A percentile compares a stretch with the other conserved stretches of the same genome.
phyloP scores from a whole-genome alignment of 2,113 vertebrate species.

The Bettongia penicillata region DNA sequence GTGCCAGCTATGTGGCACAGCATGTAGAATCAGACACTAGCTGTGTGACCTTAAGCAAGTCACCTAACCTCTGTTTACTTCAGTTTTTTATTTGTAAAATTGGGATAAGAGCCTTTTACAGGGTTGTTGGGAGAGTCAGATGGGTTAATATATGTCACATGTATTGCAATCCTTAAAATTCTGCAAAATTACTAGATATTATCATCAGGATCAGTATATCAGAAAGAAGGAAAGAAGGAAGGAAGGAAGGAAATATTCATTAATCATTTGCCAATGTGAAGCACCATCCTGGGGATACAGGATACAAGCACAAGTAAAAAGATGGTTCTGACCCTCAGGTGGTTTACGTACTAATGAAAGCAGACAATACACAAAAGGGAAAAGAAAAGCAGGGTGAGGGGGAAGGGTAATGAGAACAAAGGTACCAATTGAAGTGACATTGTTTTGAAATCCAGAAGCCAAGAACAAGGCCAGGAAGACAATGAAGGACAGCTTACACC shows the following conservation, averaged over 20 bases:
- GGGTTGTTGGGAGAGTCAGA: too few relatives aligned
- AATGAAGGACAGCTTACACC: not conserved
- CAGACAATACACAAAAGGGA: not conserved
- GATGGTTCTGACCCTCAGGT: not conserved
- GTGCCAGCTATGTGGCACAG: not conserved
- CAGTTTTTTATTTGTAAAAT: not conserved
- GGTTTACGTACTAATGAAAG: not conserved
- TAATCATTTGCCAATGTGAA: not conserved
- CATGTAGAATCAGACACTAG: not conserved
- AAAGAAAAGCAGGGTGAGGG: not conserved
- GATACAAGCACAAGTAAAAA: not conserved
- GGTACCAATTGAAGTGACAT: not conserved
- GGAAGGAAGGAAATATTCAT: not conserved
- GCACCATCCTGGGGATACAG: not conserved
- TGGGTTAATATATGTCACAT: too few relatives aligned
- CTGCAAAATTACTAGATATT: not conserved
- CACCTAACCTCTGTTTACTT: not conserved
- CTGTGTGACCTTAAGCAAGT: not conserved
- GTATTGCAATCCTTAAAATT: too few relatives aligned
- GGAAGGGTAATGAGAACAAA: not conserved
- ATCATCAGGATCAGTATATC: not conserved
- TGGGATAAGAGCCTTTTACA: not conserved
- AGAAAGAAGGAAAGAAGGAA: too few relatives aligned
- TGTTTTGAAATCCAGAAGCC: not conserved
- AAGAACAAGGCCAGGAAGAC: not conserved